Conservation (phyloP, 2,888 invertebrate genomes). For the Platynereis dumerilii region DNA sequence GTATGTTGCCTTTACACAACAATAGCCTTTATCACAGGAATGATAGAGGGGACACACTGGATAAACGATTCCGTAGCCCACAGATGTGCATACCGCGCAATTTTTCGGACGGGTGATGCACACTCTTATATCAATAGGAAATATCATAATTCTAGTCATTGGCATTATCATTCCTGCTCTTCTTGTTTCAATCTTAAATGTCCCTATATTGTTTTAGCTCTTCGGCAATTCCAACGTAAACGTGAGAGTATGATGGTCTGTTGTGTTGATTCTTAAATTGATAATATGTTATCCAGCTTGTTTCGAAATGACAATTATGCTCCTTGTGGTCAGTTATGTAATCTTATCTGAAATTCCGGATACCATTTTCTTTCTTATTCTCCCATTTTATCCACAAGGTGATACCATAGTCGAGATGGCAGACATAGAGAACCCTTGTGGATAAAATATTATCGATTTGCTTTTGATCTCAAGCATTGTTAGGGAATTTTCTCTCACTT, state of each 20-base stretch:
- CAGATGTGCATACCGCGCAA: neutral
- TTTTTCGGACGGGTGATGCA: neutral
- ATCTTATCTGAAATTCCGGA: slow-evolving; percentile 19
- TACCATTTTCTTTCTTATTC: slow-evolving; percentile 13
- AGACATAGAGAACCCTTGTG: slow-evolving; percentile 6
- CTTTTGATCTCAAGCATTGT: slow-evolving; percentile 7
- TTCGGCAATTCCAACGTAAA: neutral
- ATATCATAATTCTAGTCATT: slow-evolving; percentile 9
- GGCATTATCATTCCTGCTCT: slow-evolving; percentile 9
- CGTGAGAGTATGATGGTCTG: neutral
- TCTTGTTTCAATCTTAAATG: slow-evolving; percentile 12
- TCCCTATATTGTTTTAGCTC: slow-evolving; percentile 8
- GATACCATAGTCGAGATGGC: neutral
- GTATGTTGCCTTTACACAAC: neutral
- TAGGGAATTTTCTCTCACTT: slow-evolving; percentile 11
- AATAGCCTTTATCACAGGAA: slow-evolving; percentile 4
- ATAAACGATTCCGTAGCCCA: slow-evolving; percentile 1
- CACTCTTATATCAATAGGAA: neutral
- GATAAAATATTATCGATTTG: slow-evolving; percentile 10
- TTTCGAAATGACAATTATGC: slow-evolving; percentile 12
- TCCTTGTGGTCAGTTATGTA: slow-evolving; percentile 12
- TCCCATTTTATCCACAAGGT: slow-evolving; percentile 18
- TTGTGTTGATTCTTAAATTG: neutral
- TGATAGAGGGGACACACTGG: slow-evolving; percentile 16
- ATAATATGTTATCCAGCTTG: no score